Evolutionary conservation across 2,888 invertebrate species (phyloP), one percentile per base, ranked within the genome.

Genomic region (Acheta domesticus): DNA sequence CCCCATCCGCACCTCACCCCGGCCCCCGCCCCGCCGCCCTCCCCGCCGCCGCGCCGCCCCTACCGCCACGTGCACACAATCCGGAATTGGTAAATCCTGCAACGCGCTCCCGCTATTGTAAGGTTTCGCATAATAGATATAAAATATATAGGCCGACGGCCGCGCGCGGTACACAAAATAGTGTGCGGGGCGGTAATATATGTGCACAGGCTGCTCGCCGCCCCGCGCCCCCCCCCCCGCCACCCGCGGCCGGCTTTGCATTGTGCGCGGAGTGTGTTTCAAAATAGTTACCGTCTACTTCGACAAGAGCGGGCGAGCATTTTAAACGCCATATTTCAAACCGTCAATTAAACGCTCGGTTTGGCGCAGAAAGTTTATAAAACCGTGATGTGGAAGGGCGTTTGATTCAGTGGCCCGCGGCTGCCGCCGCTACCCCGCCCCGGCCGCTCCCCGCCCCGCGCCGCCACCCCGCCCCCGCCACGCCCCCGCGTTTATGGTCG

Each of bases 41-140:
- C 36, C 23, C 23, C 23, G 23, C 23, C 23, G 23, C 23, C 23
- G 23, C 23, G 23, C 23, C 23, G 23, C 23, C 23, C 36, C 5
- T 36, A 36, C 36, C 62, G 62, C 62, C 62, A 19, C 62, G 62
- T n/a, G 62, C 62, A 62, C 62, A 62, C 62, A 62, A 62, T 62
- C 62, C 62, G n/a, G 62, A 62, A 62, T 62, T 62, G 62, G 62
- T 62, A 62, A 62, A 62, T 62, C 62, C 62, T 62, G 62, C 62
- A 62, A 11, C 62, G 62, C 5, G 62, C 14, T 3, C 12, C 5
- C 16, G 62, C 62, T n/a, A 19, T 62, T 62, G 62, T 62, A 62
- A 62, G 62, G 2, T 62, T 62, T 14, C 62, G 62, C 62, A 62
- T 62, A 62, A 62, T 62, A 62, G 12, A 62, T 62, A 62, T 62